Base-by-base conservation (phyloP, 2,113 vertebrate species). In the Bolborhynchus lineola region DNA sequence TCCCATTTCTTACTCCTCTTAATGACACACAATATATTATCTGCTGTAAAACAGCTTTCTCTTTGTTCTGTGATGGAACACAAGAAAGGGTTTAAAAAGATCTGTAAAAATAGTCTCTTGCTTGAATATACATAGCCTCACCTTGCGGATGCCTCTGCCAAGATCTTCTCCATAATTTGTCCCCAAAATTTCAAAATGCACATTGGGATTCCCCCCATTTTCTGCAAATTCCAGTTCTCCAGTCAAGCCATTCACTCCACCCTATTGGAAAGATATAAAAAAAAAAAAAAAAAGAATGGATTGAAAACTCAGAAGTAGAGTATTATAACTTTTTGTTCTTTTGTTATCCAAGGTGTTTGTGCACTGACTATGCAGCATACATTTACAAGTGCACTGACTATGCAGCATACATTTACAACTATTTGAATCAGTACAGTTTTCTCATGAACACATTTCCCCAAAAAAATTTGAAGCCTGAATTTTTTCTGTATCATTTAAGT, bases 131-230 rank as follows among this genome's bases (percentile, higher is more conserved):
- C 49, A 13, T 49, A 47, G 49, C 44, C 98, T 99, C 97, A 99
- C 99, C 98, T 98, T 99, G 67, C 98, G 99, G 95, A 99, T 98
- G 70, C 99, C 99, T 97, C 99, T 98, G 75, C 99, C 99, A 52
- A 99, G 98, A 95, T 99, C 99, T 91, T 99, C 99, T 92, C 99
- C 99, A 10, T 99, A 99, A 96, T 99, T 99, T 72, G 99, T 99
- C 74, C 99, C 99, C 97, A 99, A 95, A 96, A 99, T 99, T 98
- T 99, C 99, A 95, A 99, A 99, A 91, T 99, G 98, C 82, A 99
- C 99, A 79, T 99, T 99, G 83, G 99, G 99, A 97, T 99, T 99
- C 2, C 98, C 98, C 50, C 99, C 99, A 65, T 99, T 99, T 88
- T 99, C 99, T 42, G 97, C 98, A 98, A 99, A 99, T 96, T 99